Evolutionary conservation across 2,113 vertebrate species (phyloP).

Genomic region (Aix galericulata): DNA sequence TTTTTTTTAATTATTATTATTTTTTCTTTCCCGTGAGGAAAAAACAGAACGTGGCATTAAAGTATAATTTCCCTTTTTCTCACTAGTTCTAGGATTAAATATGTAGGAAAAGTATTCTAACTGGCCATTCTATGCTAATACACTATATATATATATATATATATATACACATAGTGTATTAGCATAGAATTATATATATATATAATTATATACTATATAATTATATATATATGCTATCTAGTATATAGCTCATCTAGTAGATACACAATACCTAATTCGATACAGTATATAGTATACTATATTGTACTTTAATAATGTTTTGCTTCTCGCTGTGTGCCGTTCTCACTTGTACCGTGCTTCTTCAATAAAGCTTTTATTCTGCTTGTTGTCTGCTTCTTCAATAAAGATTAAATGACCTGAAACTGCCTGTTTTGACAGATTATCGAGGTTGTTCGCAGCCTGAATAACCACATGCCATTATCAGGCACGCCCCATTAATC

Average conservation of each 20-base stretch:
- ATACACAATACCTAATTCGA: background rate
- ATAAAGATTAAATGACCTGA: background rate
- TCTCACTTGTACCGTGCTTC: background rate
- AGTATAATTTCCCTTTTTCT: background rate
- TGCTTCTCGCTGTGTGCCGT: background rate
- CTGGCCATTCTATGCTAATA: background rate
- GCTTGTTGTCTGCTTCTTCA: background rate
- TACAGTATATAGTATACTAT: background rate
- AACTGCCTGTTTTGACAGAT: background rate
- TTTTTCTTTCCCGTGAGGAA: accelerated
- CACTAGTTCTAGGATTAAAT: background rate
- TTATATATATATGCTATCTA: too few species aligned
- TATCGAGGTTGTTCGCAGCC: background rate
- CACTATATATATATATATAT: too few species aligned
- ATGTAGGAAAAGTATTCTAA: background rate
- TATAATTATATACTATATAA: too few species aligned
- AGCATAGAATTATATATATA: too few species aligned
- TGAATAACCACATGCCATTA: constrained; percentile 39
- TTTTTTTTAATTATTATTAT: background rate
- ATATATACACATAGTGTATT: too few species aligned
- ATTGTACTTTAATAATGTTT: background rate
- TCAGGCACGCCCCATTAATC: background rate
- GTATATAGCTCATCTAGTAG: background rate
- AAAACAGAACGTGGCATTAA: background rate
- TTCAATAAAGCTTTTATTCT: background rate